Percentiles rank a stretch among this genome's conserved stretches.
These are phyloP conservation scores for Chlorodrepanis virens DNA, from an alignment of 2,113 vertebrate species.

Conservation along the genomic window DNA sequence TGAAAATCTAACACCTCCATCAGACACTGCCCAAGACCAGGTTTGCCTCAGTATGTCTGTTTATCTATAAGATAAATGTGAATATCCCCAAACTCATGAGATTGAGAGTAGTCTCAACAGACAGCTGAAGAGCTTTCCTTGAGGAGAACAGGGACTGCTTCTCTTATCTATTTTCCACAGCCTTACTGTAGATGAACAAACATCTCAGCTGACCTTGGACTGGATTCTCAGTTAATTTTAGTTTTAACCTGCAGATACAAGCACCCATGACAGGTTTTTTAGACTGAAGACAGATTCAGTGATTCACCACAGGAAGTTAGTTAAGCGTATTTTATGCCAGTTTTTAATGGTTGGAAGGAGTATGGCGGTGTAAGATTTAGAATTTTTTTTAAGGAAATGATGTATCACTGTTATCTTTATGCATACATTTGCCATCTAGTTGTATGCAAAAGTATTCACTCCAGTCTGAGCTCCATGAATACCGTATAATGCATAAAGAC, in stretches of 20 bases:
- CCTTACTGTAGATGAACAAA: background rate
- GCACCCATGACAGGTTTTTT: background rate
- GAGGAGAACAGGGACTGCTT: background rate
- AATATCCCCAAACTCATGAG: background rate
- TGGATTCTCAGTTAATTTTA: background rate
- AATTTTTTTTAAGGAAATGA: background rate
- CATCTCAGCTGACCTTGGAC: background rate
- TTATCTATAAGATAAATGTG: background rate
- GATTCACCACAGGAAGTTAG: background rate
- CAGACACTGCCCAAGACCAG: background rate
- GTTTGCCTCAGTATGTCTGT: background rate
- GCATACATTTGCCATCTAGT: background rate
- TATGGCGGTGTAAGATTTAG: background rate
- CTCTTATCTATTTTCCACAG: background rate
- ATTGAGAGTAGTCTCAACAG: background rate
- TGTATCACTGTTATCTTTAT: background rate
- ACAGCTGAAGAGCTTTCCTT: background rate
- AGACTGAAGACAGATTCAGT: background rate
- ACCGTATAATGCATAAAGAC: background rate
- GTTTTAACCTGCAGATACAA: background rate
- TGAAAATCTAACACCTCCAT: background rate
- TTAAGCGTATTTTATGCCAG: background rate
- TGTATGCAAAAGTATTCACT: background rate
- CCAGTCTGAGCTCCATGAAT: background rate
- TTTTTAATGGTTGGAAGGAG: background rate